phyloP scores from a whole-genome alignment of 1,140 invertebrate species.

The Cotesia vestalis region DNA sequence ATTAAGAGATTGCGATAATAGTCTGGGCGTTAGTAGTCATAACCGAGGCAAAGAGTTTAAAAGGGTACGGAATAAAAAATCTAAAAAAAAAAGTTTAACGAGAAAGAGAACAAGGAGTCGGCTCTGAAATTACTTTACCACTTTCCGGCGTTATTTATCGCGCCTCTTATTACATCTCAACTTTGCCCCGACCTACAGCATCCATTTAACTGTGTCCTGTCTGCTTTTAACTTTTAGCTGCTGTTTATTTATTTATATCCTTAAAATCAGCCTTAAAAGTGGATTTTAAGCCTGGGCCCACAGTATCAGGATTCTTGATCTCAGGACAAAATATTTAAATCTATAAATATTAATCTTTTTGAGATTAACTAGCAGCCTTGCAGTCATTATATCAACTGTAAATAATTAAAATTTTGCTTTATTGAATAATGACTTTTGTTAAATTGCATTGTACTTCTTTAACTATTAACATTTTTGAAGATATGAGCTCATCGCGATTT shows the following conservation, averaged over 20 bases:
- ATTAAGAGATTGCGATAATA: slow-evolving; percentile 65
- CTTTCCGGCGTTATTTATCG: slow-evolving; percentile 61
- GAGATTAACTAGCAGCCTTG: too few species aligned
- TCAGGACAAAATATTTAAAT: too few species aligned
- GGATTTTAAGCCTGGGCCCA: too few species aligned
- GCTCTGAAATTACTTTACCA: slow-evolving; percentile 60
- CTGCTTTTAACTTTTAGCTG: slow-evolving; percentile 17
- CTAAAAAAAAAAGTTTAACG: slow-evolving; percentile 36
- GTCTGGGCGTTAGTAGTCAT: slow-evolving; percentile 56
- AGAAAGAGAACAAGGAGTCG: slow-evolving; percentile 18
- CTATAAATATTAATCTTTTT: too few species aligned
- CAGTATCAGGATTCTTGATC: too few species aligned
- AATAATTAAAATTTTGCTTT: too few species aligned
- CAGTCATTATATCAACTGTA: not conserved
- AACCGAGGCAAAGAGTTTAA: slow-evolving; percentile 36
- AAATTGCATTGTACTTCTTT: too few species aligned
- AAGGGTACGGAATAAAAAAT: not conserved
- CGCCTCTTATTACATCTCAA: slow-evolving; percentile 54
- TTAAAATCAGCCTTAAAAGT: too few species aligned
- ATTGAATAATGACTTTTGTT: too few species aligned
- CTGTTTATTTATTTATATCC: not conserved
- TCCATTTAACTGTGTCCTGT: slow-evolving; percentile 35
- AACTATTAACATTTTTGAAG: too few species aligned
- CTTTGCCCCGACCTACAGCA: slow-evolving; percentile 27
- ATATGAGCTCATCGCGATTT: too few species aligned